Conservation (phyloP, 2,113 vertebrate genomes). For the Erythrocercus mccallii region DNA sequence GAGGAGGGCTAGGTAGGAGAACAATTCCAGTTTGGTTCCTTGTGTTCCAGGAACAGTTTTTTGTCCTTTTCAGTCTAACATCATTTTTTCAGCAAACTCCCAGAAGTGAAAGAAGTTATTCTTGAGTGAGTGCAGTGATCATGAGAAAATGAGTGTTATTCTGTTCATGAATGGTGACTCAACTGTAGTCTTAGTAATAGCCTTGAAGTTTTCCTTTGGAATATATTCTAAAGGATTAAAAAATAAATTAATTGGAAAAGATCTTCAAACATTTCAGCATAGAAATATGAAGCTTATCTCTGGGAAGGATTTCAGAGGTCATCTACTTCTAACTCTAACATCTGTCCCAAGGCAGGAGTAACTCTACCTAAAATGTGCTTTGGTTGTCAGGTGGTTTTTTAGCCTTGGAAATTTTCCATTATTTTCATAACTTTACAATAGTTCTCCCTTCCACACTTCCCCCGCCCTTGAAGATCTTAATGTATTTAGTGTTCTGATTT, state of each 20-base stretch:
- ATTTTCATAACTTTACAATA: background rate
- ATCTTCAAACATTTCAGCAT: background rate
- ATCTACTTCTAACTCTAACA: background rate
- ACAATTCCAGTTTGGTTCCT: background rate
- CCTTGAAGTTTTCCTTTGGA: background rate
- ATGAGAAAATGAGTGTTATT: background rate
- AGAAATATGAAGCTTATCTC: background rate
- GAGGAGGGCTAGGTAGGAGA: background rate
- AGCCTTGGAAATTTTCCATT: background rate
- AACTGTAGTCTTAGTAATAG: background rate
- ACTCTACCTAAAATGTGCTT: background rate
- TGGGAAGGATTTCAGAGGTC: background rate
- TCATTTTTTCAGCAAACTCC: background rate
- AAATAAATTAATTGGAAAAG: background rate
- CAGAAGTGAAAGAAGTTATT: background rate
- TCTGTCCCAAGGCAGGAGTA: background rate
- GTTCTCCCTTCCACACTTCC: background rate
- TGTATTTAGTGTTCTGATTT: conserved; percentile 51
- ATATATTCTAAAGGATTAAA: background rate
- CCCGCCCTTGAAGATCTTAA: background rate
- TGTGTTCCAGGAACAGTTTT: background rate
- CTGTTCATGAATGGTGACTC: background rate
- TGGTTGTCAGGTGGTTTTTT: background rate
- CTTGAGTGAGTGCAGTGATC: background rate
- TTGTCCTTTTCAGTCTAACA: background rate